Base-by-base conservation (phyloP, 2,888 invertebrate species). In the Patella caerulea region DNA sequence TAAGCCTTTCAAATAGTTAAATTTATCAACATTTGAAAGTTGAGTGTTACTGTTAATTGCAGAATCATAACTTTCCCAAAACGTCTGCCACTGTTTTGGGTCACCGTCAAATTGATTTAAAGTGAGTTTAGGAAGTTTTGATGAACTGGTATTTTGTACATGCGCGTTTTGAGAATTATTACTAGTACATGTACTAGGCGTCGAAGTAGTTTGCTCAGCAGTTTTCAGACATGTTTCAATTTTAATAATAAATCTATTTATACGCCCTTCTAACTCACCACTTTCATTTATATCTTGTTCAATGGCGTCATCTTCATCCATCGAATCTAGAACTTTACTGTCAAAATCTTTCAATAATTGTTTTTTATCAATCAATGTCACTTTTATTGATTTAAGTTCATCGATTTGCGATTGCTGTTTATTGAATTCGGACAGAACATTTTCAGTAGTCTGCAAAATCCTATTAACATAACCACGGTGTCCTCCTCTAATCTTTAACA, bases 61-160 rank as follows among this genome's bases (percentile, higher is more conserved):
- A 34, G 71, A 74, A 12, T 69, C 74, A 69, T 74, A 79, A 45
- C 77, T 59, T 15, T 79, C 77, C 79, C 79, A 78, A 70, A 79
- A 79, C 53, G 72, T 75, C 52, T 52, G 53, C 79, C 72, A 77
- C 14, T 79, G 15, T 34, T 77, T 15, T 17, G 59, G 71, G 29
- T 77, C 56, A 65, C 75, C 79, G 70, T 53, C 65, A 65, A 79
- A 79, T 5, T 12, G n/a, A 45, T 54, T 53, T 52, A 79, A 74
- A 34, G 77, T 77, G 29, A 74, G 19, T 15, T 77, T 77, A 1
- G 79, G 79, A 19, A 79, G 54, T 70, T 77, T 79, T 59, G 59
- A 19, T 34, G 34, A 34, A 34, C 4, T 34, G 34, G 34, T 34
- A 34, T 34, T 34, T 19, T 11, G 14, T 59, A 14, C 4, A 17